These are phyloP conservation scores for Parelbella ahira DNA, from an alignment of 2,888 invertebrate genomes.

Conservation along the genomic window DNA sequence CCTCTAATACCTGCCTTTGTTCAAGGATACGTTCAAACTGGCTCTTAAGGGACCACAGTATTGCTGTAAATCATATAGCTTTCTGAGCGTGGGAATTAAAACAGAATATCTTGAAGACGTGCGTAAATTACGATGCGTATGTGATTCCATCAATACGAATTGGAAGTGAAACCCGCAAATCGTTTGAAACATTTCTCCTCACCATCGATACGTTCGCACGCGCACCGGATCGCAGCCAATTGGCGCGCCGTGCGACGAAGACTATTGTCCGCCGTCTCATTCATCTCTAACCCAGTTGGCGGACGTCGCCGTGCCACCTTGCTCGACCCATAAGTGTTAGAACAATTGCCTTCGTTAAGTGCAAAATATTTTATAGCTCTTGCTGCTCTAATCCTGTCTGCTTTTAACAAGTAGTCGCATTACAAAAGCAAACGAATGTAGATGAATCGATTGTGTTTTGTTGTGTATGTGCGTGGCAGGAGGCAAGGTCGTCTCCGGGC, in stretches of 20 bases:
- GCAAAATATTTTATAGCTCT: no score
- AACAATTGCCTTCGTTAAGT: conserved; percentile 41
- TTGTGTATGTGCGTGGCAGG: conserved; percentile 35
- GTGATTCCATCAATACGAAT: conserved; percentile 43
- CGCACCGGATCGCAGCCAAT: conserved; percentile 34
- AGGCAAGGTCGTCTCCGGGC: conserved; percentile 58
- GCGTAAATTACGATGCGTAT: conserved; percentile 37
- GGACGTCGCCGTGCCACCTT: conserved; percentile 47
- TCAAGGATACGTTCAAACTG: conserved; percentile 5
- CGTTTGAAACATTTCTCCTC: conserved; percentile 42
- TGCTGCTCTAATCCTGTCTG: no score
- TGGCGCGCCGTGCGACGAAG: conserved; percentile 43
- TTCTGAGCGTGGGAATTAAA: no score
- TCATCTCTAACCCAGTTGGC: conserved; percentile 55
- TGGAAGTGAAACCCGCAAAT: conserved; percentile 45
- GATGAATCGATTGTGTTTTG: conserved; percentile 32
- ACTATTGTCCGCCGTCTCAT: conserved; percentile 41
- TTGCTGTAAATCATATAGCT: no score
- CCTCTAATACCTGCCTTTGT: conserved; percentile 15
- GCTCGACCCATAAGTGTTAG: conserved; percentile 46
- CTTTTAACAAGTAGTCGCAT: no score
- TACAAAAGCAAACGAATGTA: conserved; percentile 14
- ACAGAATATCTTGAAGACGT: conserved; percentile 14
- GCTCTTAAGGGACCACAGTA: no score
- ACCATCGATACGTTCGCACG: conserved; percentile 38